Percentiles rank a stretch among this genome's conserved stretches.
Evolutionary conservation across 2,113 vertebrate genomes (phyloP).

Genomic region (Ariopsis seemanni): DNA sequence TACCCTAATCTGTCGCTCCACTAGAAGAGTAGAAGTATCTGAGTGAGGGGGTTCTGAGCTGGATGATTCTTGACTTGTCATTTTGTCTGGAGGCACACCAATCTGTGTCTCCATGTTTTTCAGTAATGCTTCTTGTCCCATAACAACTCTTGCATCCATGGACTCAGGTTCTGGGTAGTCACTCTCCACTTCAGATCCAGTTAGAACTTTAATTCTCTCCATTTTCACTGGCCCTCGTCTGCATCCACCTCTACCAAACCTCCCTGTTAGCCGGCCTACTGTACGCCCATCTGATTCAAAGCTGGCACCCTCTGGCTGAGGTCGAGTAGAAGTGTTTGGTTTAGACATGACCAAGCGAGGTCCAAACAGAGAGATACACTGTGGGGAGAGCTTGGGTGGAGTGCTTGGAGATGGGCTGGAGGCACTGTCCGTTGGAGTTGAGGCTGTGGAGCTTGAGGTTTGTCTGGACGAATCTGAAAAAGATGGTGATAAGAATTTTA

Average conservation of each 20-base stretch:
- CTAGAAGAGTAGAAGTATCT: conserved; percentile 41
- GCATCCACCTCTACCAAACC: conserved; percentile 65
- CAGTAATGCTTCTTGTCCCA: conserved; percentile 85
- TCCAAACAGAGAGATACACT: conserved; percentile 67
- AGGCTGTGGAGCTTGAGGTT: conserved; percentile 69
- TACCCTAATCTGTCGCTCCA: conserved; percentile 45
- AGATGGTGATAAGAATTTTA: conserved; percentile 29
- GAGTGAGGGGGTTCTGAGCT: conserved; percentile 29
- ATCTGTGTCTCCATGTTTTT: conserved; percentile 67
- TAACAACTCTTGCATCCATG: conserved; percentile 84
- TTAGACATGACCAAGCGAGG: conserved; percentile 66
- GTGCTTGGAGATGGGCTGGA: conserved; percentile 73
- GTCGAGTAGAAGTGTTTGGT: conserved; percentile 69
- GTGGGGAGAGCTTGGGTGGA: conserved; percentile 72
- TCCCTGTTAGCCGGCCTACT: conserved; percentile 64
- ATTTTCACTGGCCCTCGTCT: conserved; percentile 69
- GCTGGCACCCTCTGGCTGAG: conserved; percentile 87
- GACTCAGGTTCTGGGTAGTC: conserved; percentile 73
- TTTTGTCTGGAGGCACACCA: conserved; percentile 41
- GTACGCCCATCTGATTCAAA: conserved; percentile 71
- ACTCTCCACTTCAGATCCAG: conserved; percentile 77
- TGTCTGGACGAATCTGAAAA: conserved; percentile 74
- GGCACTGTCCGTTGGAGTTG: conserved; percentile 74
- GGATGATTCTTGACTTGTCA: conserved; percentile 45
- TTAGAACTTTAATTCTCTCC: conserved; percentile 81